Percentiles rank a stretch among this genome's conserved stretches.
Conservation (phyloP, 2,888 invertebrate genomes). For the Apocheima hispidaria region DNA sequence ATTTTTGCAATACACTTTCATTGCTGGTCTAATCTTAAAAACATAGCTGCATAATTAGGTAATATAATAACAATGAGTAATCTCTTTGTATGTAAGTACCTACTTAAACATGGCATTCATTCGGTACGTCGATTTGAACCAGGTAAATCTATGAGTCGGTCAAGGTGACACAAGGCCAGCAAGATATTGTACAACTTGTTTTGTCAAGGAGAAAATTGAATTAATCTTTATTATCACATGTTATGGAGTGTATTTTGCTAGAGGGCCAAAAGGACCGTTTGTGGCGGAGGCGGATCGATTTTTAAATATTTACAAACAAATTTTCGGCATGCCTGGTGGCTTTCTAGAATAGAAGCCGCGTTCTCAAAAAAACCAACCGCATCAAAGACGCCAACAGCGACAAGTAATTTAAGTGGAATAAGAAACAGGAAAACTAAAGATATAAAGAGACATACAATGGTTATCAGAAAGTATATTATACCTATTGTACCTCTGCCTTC, state of each 20-base stretch:
- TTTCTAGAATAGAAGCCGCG: too few species aligned
- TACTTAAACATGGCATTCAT: neutral
- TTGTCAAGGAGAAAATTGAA: slow-evolving; percentile 5
- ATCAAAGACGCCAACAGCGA: too few species aligned
- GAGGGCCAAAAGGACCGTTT: neutral
- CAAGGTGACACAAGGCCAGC: slow-evolving; percentile 63
- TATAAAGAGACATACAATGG: too few species aligned
- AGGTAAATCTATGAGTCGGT: slow-evolving; percentile 43
- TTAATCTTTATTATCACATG: neutral
- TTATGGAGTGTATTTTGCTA: neutral
- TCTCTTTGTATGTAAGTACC: neutral
- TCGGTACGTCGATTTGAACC: slow-evolving; percentile 6
- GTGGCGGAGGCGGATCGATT: slow-evolving; percentile 1
- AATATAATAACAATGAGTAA: neutral
- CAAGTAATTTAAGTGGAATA: too few species aligned
- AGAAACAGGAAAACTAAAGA: too few species aligned
- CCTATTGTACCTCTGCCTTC: too few species aligned
- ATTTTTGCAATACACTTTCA: slow-evolving; percentile 5
- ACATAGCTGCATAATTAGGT: neutral
- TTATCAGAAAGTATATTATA: too few species aligned
- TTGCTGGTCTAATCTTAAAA: neutral
- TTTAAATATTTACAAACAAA: too few species aligned
- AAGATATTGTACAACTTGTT: slow-evolving; percentile 45
- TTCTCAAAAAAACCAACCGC: too few species aligned
- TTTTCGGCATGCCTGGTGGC: too few species aligned